Base-by-base conservation (phyloP, 2,113 vertebrate genomes). In the Cheilinus undulatus region DNA sequence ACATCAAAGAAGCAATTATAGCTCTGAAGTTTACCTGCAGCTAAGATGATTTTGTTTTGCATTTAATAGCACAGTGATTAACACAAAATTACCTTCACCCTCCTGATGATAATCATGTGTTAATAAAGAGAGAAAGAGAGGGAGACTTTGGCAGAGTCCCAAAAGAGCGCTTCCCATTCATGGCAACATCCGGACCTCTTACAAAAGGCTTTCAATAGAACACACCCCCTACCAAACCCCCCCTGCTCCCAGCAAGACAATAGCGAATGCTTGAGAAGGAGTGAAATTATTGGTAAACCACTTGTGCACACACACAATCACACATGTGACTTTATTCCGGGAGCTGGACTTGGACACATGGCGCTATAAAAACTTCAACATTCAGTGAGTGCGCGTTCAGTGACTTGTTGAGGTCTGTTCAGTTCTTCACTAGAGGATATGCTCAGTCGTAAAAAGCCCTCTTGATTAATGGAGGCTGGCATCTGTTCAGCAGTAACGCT, bases 191-290 rank as follows among this genome's bases (percentile, higher is more conserved):
- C 87, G 90, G 85, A 68, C 83, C 59, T 19, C 62, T 58, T 76
- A 89, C 90, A 88, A 89, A 91, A 86, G 83, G 61, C 85, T 84
- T 84, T 90, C 64, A 86, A 78, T 73, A 58, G 70, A n/a, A 43
- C 46, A 61, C 43, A 40, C 38, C 19, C 61, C 3, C 32, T 17
- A 12, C 61, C 45, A 19, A 48, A 30, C 6, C 12, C 60, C 67
- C 53, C 67, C 73, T 45, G 26, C 58, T 62, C 68, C 58, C 53
- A 56, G 68, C 2, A 67, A 17, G 79, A 88, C 86, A 90, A 88
- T 86, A 66, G 63, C 40, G 65, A 49, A 46, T 67, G 74, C 48
- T 65, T n/a, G n/a, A n/a, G n/a, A n/a, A n/a, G n/a, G n/a, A n/a
- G n/a, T n/a, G n/a, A n/a, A n/a, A n/a, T n/a, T n/a, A n/a, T n/a